Percentiles rank a stretch among this genome's conserved stretches.
phyloP scores from a whole-genome alignment of 1,140 invertebrate genomes.

The Dermatophagoides farinae region DNA sequence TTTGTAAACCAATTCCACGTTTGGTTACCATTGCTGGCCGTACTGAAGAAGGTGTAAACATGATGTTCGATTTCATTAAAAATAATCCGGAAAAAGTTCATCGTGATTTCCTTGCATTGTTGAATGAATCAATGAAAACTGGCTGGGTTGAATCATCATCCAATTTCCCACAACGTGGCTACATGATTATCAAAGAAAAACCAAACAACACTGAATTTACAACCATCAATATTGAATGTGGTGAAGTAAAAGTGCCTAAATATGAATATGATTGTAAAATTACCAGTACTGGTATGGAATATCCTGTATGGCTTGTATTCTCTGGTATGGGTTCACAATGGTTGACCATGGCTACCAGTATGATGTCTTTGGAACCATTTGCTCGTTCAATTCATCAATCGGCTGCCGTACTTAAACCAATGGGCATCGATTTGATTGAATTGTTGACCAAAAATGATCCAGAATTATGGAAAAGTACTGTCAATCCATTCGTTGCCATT shows the following conservation, averaged over 20 bases:
- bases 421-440: constrained; percentile 55
- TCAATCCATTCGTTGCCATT: constrained; percentile 74
- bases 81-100: constrained; percentile 27
- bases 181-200: constrained; percentile 9
- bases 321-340: constrained; percentile 93
- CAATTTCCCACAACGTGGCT: constrained; percentile 11
- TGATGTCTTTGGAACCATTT: constrained; percentile 60
- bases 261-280: constrained; percentile 2
- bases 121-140: constrained; percentile 6
- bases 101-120: constrained; percentile 14
- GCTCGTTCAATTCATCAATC: constrained; percentile 48
- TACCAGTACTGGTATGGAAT: neutral
- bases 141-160: neutral
- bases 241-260: neutral
- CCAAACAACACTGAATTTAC: neutral
- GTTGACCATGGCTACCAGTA: constrained; percentile 66
- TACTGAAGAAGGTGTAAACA: constrained; percentile 19
- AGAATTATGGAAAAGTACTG: constrained; percentile 39
- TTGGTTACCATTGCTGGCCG: constrained; percentile 10
- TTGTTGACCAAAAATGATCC: constrained; percentile 57
- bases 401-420: constrained; percentile 46
- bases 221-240: neutral
- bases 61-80: constrained; percentile 34
- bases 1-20: neutral
- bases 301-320: constrained; percentile 74